Conservation (phyloP, 2,113 vertebrate species). For the Apodemus sylvaticus region DNA sequence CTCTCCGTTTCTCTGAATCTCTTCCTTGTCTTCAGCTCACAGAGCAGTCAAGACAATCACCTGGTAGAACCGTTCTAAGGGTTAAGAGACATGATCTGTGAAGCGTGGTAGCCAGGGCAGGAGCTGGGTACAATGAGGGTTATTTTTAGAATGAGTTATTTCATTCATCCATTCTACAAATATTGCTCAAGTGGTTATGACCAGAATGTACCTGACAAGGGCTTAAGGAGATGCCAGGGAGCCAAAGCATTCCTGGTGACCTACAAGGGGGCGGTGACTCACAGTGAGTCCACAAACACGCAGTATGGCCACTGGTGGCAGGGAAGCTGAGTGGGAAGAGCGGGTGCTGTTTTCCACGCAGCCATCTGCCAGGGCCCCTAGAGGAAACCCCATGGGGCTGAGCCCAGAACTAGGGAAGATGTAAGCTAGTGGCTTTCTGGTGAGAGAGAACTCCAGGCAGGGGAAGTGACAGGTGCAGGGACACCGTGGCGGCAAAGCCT, state of each 20-base stretch:
- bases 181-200: slow-evolving; percentile 4
- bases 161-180: slow-evolving; percentile 37
- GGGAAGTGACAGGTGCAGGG: not conserved
- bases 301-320: not conserved
- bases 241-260: not conserved
- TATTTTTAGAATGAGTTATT: slow-evolving; percentile 33
- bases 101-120: not conserved
- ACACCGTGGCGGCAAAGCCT: no score
- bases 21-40: not conserved
- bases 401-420: not conserved
- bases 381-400: not conserved
- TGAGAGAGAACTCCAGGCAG: not conserved
- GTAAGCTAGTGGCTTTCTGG: not conserved
- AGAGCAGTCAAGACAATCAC: not conserved
- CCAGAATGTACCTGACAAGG: not conserved
- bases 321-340: not conserved
- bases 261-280: not conserved
- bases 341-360: not conserved
- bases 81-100: not conserved
- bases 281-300: not conserved
- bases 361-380: no score
- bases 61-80: not conserved
- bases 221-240: not conserved
- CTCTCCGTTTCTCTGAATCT: not conserved
- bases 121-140: not conserved